A percentile compares a stretch with the other conserved stretches of the same genome.
Conservation (phyloP, 1,140 invertebrate genomes). For the Ceratitis capitata region DNA sequence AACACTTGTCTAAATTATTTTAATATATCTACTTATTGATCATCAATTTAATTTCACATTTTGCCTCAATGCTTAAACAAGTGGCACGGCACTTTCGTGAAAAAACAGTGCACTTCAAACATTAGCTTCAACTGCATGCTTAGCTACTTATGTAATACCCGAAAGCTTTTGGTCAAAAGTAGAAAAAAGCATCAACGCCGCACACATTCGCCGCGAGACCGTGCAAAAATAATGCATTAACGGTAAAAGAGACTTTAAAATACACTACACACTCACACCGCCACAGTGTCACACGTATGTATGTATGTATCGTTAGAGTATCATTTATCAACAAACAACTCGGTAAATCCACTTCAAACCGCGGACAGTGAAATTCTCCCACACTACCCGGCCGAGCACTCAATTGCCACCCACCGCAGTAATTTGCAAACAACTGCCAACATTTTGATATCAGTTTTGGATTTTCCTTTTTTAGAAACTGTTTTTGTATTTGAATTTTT, state of each 20-base stretch:
- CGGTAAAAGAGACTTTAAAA: conserved; percentile 12
- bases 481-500: no score
- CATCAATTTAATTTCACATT: neutral
- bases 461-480: no score
- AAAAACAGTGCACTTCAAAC: neutral
- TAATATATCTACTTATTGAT: neutral
- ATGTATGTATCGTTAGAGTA: neutral
- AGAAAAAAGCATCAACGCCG: neutral
- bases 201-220: neutral
- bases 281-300: neutral
- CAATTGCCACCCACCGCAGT: neutral
- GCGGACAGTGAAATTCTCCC: conserved; percentile 6
- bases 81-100: neutral
- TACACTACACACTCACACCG: neutral
- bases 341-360: conserved; percentile 31
- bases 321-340: conserved; percentile 22
- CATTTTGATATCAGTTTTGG: conserved; percentile 33
- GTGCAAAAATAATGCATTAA: neutral
- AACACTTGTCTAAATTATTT: neutral
- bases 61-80: neutral
- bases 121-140: neutral
- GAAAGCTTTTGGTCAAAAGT: neutral
- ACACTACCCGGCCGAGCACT: neutral
- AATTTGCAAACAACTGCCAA: conserved; percentile 12
- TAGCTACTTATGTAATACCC: neutral